Percentiles rank a stretch among this genome's conserved stretches.
phyloP scores from a whole-genome alignment of 2,888 invertebrate genomes.

The Osmoderma eremita region DNA sequence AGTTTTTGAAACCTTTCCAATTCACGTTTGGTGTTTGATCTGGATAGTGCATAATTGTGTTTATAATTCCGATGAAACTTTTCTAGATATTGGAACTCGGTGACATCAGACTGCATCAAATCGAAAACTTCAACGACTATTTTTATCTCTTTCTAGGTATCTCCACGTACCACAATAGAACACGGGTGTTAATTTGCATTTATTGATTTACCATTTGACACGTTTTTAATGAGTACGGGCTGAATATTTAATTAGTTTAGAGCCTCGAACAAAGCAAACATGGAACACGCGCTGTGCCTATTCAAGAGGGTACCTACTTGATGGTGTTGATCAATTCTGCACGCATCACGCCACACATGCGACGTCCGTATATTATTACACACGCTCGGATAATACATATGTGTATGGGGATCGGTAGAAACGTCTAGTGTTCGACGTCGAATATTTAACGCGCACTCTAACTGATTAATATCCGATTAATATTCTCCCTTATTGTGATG shows the following conservation, averaged over 20 bases:
- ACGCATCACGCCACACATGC: constrained; percentile 2
- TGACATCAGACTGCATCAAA: too few species aligned
- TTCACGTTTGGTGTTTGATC: too few species aligned
- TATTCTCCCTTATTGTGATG: constrained; percentile 6
- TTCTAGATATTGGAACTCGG: too few species aligned
- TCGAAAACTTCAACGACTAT: too few species aligned
- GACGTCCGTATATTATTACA: neutral
- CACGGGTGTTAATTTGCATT: constrained; percentile 31
- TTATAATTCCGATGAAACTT: too few species aligned
- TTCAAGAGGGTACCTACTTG: too few species aligned
- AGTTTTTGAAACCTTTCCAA: too few species aligned
- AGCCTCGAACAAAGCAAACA: constrained; percentile 21
- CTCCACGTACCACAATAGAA: neutral
- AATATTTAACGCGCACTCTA: constrained; percentile 5
- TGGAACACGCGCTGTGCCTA: neutral
- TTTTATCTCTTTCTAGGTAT: constrained; percentile 9
- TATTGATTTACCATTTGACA: constrained; percentile 36
- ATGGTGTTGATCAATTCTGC: neutral
- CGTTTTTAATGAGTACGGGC: constrained; percentile 28
- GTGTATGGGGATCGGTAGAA: neutral
- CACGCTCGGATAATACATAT: neutral
- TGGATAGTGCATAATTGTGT: too few species aligned
- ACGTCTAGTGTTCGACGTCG: neutral
- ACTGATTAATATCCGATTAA: constrained; percentile 25
- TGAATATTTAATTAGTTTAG: constrained; percentile 22